phyloP scores from a whole-genome alignment of 2,888 invertebrate genomes.

The Troides oblongomaculatus region DNA sequence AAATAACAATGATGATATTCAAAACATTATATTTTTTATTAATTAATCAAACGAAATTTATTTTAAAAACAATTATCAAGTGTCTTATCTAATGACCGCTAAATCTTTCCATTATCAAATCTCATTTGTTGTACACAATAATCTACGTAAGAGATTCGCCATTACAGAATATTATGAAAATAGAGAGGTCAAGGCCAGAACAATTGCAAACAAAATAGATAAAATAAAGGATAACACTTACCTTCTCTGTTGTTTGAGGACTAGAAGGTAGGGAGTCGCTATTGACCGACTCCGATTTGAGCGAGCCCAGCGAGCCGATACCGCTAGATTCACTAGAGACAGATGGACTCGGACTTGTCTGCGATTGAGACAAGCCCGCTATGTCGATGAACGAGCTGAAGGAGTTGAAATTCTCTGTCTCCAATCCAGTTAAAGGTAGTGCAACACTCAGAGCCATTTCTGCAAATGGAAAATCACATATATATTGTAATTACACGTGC shows the following conservation, averaged over 20 bases:
- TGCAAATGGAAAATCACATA: constrained; percentile 62
- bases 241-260: constrained; percentile 78
- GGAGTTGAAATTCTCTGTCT: constrained; percentile 75
- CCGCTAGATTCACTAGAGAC: constrained; percentile 82
- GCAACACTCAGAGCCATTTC: constrained; percentile 83
- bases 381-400: constrained; percentile 74
- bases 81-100: constrained; percentile 19
- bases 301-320: constrained; percentile 79
- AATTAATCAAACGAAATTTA: constrained; percentile 9
- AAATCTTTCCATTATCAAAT: constrained; percentile 62
- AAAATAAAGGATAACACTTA: constrained; percentile 49
- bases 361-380: constrained; percentile 72
- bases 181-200: constrained; percentile 80
- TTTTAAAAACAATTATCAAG: constrained; percentile 16
- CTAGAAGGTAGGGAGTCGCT: constrained; percentile 75
- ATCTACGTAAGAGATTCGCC: constrained; percentile 73
- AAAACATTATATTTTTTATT: constrained; percentile 6
- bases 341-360: constrained; percentile 78
- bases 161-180: constrained; percentile 80
- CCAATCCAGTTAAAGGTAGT: constrained; percentile 79
- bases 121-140: constrained; percentile 60
- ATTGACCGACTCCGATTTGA: constrained; percentile 74
- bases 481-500: constrained; percentile 72
- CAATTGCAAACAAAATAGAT: constrained; percentile 71
- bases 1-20: constrained; percentile 37